Conservation (phyloP, 2,113 vertebrate genomes). For the Etia nguti region DNA sequence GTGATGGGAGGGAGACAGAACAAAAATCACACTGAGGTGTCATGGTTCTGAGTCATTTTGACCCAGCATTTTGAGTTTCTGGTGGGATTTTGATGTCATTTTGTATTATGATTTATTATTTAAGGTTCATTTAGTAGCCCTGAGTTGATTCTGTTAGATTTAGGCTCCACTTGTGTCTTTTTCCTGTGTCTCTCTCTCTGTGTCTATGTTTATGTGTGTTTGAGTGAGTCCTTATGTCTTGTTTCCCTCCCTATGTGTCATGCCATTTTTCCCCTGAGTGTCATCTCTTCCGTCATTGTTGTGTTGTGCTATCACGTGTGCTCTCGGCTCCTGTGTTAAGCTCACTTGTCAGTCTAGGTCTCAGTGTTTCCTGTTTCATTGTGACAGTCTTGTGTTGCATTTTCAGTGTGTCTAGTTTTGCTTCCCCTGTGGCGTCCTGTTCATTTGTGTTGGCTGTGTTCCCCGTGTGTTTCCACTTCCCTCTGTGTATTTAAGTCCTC, state of each 20-base stretch:
- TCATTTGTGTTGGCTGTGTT: background rate
- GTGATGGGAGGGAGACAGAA: background rate
- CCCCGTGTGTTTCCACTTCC: background rate
- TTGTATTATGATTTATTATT: background rate
- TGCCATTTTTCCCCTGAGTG: background rate
- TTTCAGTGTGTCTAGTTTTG: background rate
- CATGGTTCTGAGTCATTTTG: background rate
- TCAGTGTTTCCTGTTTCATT: background rate
- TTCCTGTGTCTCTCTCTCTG: background rate
- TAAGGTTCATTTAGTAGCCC: background rate
- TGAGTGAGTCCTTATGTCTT: background rate
- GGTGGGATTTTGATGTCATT: background rate
- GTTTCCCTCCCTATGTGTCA: background rate
- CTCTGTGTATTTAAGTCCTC: background rate
- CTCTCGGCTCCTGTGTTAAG: fast-evolving
- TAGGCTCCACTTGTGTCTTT: background rate
- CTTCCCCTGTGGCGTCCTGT: background rate
- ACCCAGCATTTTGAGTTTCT: no score
- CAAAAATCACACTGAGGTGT: background rate
- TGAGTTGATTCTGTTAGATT: background rate
- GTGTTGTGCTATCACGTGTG: background rate
- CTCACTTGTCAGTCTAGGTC: fast-evolving
- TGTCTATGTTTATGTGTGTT: background rate
- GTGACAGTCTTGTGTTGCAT: background rate
- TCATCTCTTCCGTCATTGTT: background rate